Conservation (phyloP, 2,888 invertebrate species). For the Heterodera filipjevi region DNA sequence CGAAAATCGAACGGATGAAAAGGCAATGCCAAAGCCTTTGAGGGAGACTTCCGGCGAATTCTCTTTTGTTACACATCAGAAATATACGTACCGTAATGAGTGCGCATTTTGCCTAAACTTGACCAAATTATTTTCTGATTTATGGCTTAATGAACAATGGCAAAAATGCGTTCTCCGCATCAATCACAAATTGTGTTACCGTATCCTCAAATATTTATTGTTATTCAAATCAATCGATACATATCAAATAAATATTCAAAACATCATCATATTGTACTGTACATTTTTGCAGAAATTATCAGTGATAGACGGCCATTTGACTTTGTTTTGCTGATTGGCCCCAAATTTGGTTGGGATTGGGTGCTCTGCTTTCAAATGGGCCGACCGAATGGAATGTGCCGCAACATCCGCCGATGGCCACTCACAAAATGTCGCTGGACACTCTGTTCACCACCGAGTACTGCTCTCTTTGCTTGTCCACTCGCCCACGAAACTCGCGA, state of each 20-base stretch:
- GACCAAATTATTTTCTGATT: too few species aligned
- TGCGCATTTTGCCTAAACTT: too few species aligned
- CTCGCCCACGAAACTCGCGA: conserved; percentile 6
- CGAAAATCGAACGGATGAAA: too few species aligned
- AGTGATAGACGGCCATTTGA: not conserved
- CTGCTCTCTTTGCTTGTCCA: conserved; percentile 12
- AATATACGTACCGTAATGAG: too few species aligned
- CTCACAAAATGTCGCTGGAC: conserved; percentile 12
- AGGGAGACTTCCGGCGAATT: too few species aligned
- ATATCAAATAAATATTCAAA: not conserved
- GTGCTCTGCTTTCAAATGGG: not conserved
- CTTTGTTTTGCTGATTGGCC: not conserved
- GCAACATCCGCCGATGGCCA: too few species aligned
- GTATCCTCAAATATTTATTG: not conserved
- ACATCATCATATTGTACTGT: not conserved
- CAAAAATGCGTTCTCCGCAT: too few species aligned
- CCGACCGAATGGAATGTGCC: not conserved
- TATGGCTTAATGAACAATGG: too few species aligned
- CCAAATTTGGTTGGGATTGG: not conserved
- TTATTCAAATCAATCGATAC: not conserved
- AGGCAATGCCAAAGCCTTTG: too few species aligned
- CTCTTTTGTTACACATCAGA: too few species aligned
- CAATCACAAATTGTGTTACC: too few species aligned
- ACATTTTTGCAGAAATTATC: not conserved
- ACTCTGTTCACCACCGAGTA: conserved; percentile 12